These are phyloP conservation scores for Antechinus flavipes DNA, from an alignment of 2,113 vertebrate genomes.

Conservation along the genomic window DNA sequence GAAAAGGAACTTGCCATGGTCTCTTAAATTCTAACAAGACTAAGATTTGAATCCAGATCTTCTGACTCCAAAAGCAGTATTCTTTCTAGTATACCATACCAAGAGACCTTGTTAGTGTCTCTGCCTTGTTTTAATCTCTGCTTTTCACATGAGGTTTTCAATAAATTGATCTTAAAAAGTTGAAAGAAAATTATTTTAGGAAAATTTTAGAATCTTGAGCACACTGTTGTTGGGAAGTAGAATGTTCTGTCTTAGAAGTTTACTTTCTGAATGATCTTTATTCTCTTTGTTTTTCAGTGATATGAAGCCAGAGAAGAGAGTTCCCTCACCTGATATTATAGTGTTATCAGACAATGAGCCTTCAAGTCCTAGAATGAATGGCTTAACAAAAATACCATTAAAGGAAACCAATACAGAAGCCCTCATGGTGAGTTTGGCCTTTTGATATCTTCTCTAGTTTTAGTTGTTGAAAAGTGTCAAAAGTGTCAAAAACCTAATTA, in stretches of 20 bases:
- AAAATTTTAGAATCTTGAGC: not conserved
- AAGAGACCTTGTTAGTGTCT: not conserved
- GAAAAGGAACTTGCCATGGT: not conserved
- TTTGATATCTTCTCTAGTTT: not conserved
- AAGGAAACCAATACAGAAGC: constrained; percentile 92
- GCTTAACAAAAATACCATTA: constrained; percentile 86
- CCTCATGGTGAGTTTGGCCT: constrained; percentile 89
- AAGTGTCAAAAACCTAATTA: not conserved
- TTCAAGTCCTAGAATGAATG: constrained; percentile 93
- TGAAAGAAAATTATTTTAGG: not conserved
- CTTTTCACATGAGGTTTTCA: not conserved
- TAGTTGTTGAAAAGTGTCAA: not conserved
- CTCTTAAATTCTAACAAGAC: not conserved
- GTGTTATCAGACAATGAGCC: constrained; percentile 96
- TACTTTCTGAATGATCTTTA: not conserved
- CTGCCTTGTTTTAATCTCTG: not conserved
- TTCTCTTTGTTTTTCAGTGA: constrained; percentile 82
- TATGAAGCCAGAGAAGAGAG: constrained; percentile 89
- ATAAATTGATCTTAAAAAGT: not conserved
- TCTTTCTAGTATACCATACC: not conserved
- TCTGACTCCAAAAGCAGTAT: not conserved
- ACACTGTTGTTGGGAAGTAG: not conserved
- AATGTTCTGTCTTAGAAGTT: not conserved
- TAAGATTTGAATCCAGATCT: not conserved
- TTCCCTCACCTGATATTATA: constrained; percentile 93